Base-by-base conservation (phyloP, 2,888 invertebrate genomes). In the Melanostoma scalare region DNA sequence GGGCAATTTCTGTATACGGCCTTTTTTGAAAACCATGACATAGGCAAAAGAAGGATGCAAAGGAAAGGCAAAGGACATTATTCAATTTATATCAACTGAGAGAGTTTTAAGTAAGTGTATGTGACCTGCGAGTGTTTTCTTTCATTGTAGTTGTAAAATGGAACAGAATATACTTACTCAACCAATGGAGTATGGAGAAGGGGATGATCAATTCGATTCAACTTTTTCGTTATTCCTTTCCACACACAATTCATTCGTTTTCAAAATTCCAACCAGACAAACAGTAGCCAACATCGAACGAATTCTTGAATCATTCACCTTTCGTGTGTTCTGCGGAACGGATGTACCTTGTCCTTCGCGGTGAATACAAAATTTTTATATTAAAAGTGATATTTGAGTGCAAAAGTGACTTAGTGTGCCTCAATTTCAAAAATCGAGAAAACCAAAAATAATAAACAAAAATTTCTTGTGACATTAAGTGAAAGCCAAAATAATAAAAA, bases 271-370 rank as follows among this genome's bases (percentile, higher is more conserved):
- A 63, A 48, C 42, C 72, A 82, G 77, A 69, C 81, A 31, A 72
- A 73, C 68, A 50, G 81, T 68, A 82, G 61, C 73, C 80, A 61
- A n/a, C 38, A 6, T n/a, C 9, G 40, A 48, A 10, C 65, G 61
- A 50, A 31, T 48, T 52, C 8, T 38, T 38, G 44, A 78, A 60
- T 65, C 82, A 82, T 82, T 82, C 82, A 56, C 73, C 63, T 58
- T 78, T 55, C 53, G 78, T 74, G 53, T 69, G 82, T 78, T 46
- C 30, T 78, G 58, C 52, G 31, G 63, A 63, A 58, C 36, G 78
- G 82, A 73, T 58, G 73, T 74, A 9, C 42, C 42, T 8, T 2
- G 20, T 8, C 38, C 10, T 40, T 55, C n/a, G 38, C 60, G 65
- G 81, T 58, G 36, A 61, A 67, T 56, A 75, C 44, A 36, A 40